Evolutionary conservation across 2,113 vertebrate genomes (phyloP), one percentile per base, ranked within the genome.

Genomic region (Plectropomus leopardus): DNA sequence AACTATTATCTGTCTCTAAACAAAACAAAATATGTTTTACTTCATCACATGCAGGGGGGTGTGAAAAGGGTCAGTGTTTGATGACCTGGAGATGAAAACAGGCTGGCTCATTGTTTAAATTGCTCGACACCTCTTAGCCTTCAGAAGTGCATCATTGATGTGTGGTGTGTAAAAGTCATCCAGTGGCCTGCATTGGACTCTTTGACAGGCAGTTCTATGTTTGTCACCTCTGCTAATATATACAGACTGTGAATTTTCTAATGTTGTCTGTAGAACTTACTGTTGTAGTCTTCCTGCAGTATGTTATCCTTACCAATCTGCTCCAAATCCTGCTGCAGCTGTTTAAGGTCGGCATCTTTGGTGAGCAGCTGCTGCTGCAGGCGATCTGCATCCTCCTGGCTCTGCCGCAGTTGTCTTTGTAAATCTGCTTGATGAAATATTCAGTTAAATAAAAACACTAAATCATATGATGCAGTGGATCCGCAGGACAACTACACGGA

Each of bases 371-470:
- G 78, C 72, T 28, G 40, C 21, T 30, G 51, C 70, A 47, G 50
- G 23, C 15, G 53, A 8, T 68, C 14, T 2, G 21, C 34, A 10
- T 88, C 82, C 28, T 69, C 40, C 4, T 64, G 48, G 72, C 69
- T 76, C 44, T 79, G 75, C 7, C 73, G 48, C 54, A 91, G 44
- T 7, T 86, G 0, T 32, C 10, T 68, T 15, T 59, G 21, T 53
- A 83, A 0, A 7, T 65, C 91, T 92, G 76, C 70, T 53, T 30
- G 53, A 82, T 44, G 16, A 79, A 76, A 85, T 23, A 51, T 53
- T 61, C 13, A 24, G 8, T 51, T 47, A 64, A 45, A n/a, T n/a
- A 48, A 55, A 36, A 40, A 10, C 8, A 47, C 7, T 1, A 23
- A 10, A 23, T 19, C 6, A 21, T 58, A 42, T 58, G 17, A 50